Evolutionary conservation across 2,888 invertebrate genomes (phyloP), one percentile per base, ranked within the genome.

Genomic region (Scrobipalpa atriplicella): DNA sequence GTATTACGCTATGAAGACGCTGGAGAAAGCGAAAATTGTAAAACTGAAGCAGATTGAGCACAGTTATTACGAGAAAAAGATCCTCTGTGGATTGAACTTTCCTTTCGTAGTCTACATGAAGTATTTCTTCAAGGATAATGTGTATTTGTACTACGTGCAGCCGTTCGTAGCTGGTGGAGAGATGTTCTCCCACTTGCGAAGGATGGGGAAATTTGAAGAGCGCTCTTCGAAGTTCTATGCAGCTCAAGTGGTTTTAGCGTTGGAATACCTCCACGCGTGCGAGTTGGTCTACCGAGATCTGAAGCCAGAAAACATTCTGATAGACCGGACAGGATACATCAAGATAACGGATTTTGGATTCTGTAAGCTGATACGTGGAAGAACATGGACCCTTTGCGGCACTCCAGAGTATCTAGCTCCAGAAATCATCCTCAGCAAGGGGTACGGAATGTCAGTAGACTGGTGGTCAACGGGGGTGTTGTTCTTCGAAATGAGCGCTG

Each of bases 401-500:
- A 99, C 99, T 0, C 99, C 99, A 0, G 99, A 99, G 87, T 99
- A 99, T 87, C 92, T 99, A 69, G 99, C 99, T 0, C 98, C 98
- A 0, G 99, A 99, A 90, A 95, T 96, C 21, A 98, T 99, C 72
- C 94, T 98, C 64, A 96, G 96, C 71, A 98, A 97, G 86, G 98
- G 98, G 0, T 99, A 99, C 86, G 97, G 97, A 56, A 95, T 94
- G 78, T 96, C 97, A 0, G 99, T 98, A 0, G 99, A 99, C 80
- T 99, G 98, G 98, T 99, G 99, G 99, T 96, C 98, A 0, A 94
- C 97, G 56, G 99, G 97, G 0, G 94, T 98, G 9, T 91, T 99
- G 1, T 87, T 98, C 3, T 98, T 94, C 84, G 98, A 98, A 91
- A 97, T 98, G 96, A 95, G 95, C 43, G 96, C 97, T 8, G 99